Base-by-base conservation (phyloP, 2,113 vertebrate species). In the Zootoca vivipara region DNA sequence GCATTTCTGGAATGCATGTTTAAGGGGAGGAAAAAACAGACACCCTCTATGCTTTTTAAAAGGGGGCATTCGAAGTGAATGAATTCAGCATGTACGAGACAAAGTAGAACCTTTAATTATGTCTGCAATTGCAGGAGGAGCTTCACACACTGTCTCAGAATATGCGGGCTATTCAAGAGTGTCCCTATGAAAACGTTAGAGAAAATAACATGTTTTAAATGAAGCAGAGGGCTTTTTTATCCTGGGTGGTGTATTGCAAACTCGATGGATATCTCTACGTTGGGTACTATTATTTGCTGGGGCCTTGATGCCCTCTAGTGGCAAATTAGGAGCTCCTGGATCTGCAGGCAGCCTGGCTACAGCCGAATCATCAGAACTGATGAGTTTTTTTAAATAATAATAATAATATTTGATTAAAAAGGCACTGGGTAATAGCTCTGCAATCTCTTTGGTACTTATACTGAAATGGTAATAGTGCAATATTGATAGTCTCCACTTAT, bases 271-370 rank as follows among this genome's bases (percentile, higher is more conserved):
- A 33, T 3, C 42, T 81, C 70, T 22, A 38, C 2, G 0, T 4
- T 38, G 20, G 38, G 6, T 8, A 84, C 62, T 73, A 28, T 52
- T 67, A 22, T 89, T 94, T 92, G 81, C 72, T 93, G n/a, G 87
- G 85, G 56, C 85, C 89, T 85, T 42, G 79, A 3, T 85, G 86
- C 94, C 92, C 93, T 93, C 95, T 92, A 64, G 93, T 94, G 95
- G 91, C 20, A 6, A 69, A 22, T 52, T 69, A 3, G 12, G 42
- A 42, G 28, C 33, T 82, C 26, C 2, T 30, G 15, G 13, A 67
- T 56, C 56, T 10, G 10, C 87, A 77, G 18, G 10, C 1, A 70
- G 4, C 18, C 35, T 58, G 10, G 1, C 1, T 62, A 7, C 40
- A 5, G 26, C 9, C 64, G 52, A 65, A 80, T 56, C 56, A 62